Evolutionary conservation across 2,113 vertebrate species (phyloP).

Genomic region (Pseudorasbora parva): DNA sequence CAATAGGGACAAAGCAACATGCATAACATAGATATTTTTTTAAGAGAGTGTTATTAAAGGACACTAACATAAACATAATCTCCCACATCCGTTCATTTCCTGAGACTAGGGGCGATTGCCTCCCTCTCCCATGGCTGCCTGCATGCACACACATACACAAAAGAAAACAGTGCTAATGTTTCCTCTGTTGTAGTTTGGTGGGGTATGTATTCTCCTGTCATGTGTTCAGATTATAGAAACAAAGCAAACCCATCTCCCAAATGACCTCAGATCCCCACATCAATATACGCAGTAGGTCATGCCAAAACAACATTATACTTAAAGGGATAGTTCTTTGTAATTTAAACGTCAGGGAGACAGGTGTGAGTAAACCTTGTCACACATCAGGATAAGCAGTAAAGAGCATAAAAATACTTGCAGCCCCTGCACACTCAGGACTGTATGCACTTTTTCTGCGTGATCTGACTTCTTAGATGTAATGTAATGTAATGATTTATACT

Average conservation of each 20-base stretch:
- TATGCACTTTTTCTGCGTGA: no score
- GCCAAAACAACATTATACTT: not conserved
- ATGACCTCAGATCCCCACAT: conserved; percentile 5
- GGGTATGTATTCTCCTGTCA: conserved; percentile 27
- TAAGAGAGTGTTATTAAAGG: not conserved
- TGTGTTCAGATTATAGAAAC: conserved; percentile 34
- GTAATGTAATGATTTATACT: no score
- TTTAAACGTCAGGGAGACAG: no score
- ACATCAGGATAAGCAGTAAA: no score
- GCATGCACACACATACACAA: not conserved
- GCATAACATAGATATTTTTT: conserved; percentile 13
- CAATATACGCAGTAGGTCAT: not conserved
- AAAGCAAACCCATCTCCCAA: not conserved
- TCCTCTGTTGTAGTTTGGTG: conserved; percentile 34
- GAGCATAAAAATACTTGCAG: no score
- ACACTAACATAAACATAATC: conserved; percentile 2
- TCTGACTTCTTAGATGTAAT: no score
- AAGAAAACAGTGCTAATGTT: conserved; percentile 14
- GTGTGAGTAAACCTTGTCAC: no score
- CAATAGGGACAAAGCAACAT: not conserved
- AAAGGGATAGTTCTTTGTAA: not conserved
- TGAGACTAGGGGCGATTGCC: not conserved
- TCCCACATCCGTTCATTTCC: not conserved
- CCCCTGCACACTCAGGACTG: no score
- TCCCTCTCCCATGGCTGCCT: not conserved